Evolutionary conservation across 2,113 vertebrate genomes (phyloP).

Genomic region (Rhinopithecus roxellana): DNA sequence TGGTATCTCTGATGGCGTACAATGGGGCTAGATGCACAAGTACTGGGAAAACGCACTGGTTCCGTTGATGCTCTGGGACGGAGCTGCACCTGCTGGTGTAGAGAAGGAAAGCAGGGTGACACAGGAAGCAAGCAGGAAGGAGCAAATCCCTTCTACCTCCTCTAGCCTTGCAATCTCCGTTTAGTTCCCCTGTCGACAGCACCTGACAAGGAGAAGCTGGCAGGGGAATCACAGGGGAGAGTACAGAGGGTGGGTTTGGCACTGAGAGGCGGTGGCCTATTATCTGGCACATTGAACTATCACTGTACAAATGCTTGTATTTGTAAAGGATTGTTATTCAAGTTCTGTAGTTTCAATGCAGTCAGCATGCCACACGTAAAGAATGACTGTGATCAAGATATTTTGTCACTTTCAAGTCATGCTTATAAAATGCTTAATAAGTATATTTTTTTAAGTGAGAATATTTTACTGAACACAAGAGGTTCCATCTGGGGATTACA

Average conservation of each 20-base stretch:
- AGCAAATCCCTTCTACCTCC: neutral
- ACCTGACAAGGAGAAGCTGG: too few species aligned
- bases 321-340: neutral
- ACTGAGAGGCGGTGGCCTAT: neutral
- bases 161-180: neutral
- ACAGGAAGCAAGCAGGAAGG: neutral
- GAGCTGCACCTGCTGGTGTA: neutral
- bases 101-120: neutral
- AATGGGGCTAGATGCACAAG: neutral
- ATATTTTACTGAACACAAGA: neutral
- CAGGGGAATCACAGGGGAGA: neutral
- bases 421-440: neutral
- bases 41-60: neutral
- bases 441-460: neutral
- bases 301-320: neutral
- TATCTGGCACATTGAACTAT: neutral
- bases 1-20: neutral
- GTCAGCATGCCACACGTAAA: neutral
- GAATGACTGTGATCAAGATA: neutral
- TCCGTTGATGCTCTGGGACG: neutral
- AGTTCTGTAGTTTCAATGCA: neutral
- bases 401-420: constrained; percentile 27
- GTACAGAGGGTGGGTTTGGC: neutral
- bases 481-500: neutral
- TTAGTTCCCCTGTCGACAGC: too few species aligned